A percentile compares a stretch with the other conserved stretches of the same genome.
Conservation (phyloP, 2,113 vertebrate genomes). For the Vombatus ursinus region DNA sequence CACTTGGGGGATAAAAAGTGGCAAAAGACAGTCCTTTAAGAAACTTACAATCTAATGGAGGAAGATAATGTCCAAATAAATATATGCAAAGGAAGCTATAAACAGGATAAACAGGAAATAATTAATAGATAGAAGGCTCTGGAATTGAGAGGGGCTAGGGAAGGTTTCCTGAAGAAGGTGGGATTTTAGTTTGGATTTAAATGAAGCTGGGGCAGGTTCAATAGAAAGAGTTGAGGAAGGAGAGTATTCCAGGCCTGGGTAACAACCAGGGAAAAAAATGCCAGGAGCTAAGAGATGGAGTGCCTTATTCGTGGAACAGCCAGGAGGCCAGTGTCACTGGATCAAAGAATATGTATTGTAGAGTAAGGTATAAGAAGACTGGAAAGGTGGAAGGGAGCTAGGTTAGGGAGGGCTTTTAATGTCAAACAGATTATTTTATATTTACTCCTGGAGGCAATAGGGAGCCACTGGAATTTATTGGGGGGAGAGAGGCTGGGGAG, state of each 20-base stretch:
- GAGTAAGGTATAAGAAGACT: not conserved
- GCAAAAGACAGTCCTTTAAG: not conserved
- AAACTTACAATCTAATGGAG: too few species aligned
- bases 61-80: too few species aligned
- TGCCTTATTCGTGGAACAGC: not conserved
- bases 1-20: not conserved
- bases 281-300: not conserved
- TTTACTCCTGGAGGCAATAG: not conserved
- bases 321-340: not conserved
- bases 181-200: too few species aligned
- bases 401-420: not conserved
- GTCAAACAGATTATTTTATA: not conserved
- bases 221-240: too few species aligned
- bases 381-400: not conserved
- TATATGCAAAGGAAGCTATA: not conserved
- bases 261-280: not conserved
- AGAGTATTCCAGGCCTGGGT: too few species aligned
- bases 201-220: too few species aligned
- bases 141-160: too few species aligned
- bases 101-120: not conserved
- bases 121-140: not conserved
- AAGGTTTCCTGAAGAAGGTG: too few species aligned
- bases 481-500: too few species aligned
- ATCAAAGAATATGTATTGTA: not conserved
- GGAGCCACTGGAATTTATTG: not conserved